Percentiles rank a stretch among this genome's conserved stretches.
These are phyloP conservation scores for Morus bassanus DNA, from an alignment of 2,797 vertebrate species.

Conservation along the genomic window DNA sequence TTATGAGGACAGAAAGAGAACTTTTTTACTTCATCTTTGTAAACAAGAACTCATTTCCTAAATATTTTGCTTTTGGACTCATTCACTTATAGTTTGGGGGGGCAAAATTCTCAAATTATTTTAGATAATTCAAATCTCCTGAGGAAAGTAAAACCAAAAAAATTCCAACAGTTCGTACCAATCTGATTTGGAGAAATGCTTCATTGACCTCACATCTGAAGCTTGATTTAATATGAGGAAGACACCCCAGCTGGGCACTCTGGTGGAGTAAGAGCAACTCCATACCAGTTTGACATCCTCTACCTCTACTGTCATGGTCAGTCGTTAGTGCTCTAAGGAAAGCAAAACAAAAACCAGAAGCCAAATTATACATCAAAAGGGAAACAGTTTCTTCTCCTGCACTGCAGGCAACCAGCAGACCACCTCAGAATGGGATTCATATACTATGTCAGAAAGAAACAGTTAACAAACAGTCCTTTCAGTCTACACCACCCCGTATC, in stretches of 20 bases:
- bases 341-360: constrained; percentile 45
- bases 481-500: not conserved
- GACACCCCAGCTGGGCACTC: not conserved
- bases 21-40: not conserved
- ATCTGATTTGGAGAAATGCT: not conserved
- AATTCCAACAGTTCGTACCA: not conserved
- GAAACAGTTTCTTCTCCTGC: constrained; percentile 37
- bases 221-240: not conserved
- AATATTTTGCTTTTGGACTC: not conserved
- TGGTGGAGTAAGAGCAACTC: not conserved
- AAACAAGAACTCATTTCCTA: not conserved
- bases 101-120: not conserved
- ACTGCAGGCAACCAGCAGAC: constrained; percentile 48
- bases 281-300: not conserved
- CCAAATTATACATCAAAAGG: constrained; percentile 50
- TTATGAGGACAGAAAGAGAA: not conserved
- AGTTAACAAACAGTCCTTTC: constrained; percentile 32
- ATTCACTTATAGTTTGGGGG: not conserved
- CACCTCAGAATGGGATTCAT: constrained; percentile 17
- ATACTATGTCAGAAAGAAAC: not conserved
- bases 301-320: not conserved
- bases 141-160: not conserved
- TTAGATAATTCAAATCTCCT: not conserved
- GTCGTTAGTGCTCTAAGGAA: not conserved
- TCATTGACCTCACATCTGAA: not conserved